These are phyloP conservation scores for Aphodius granarius DNA, from an alignment of 2,888 invertebrate genomes.

Conservation along the genomic window DNA sequence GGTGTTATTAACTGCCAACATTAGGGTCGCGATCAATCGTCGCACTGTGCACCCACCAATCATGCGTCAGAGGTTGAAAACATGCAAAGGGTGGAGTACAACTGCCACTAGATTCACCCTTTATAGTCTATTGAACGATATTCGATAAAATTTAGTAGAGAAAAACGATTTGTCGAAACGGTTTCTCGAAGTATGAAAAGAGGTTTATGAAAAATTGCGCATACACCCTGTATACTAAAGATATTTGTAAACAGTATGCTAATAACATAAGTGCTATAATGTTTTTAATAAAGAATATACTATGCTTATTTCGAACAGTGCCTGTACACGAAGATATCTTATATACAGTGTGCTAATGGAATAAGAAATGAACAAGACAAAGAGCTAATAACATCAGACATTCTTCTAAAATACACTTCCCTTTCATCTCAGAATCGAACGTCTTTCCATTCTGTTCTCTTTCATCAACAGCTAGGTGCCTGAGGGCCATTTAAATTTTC, in stretches of 20 bases:
- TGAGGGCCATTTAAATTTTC: conserved; percentile 24
- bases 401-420: conserved; percentile 16
- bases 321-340: too few relatives aligned
- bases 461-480: neutral
- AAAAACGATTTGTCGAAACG: too few relatives aligned
- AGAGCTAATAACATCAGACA: neutral
- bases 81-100: conserved; percentile 10
- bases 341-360: too few relatives aligned
- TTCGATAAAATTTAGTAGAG: conserved; percentile 7
- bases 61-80: conserved; percentile 6
- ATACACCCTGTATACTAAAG: too few relatives aligned
- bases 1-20: conserved; percentile 46
- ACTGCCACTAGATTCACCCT: conserved; percentile 2
- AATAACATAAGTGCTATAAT: too few relatives aligned
- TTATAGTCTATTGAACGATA: conserved; percentile 10
- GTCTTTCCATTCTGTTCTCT: neutral
- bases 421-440: conserved; percentile 18
- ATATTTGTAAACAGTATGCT: too few relatives aligned
- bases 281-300: too few relatives aligned
- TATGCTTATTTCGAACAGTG: too few relatives aligned
- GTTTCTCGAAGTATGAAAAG: too few relatives aligned
- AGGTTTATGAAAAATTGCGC: too few relatives aligned
- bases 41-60: conserved; percentile 1
- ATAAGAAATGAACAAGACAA: neutral
- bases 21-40: conserved; percentile 41